Percentiles rank a stretch among this genome's conserved stretches.
These are phyloP conservation scores for Platycnemis pennipes DNA, from an alignment of 2,888 invertebrate genomes.

Conservation along the genomic window DNA sequence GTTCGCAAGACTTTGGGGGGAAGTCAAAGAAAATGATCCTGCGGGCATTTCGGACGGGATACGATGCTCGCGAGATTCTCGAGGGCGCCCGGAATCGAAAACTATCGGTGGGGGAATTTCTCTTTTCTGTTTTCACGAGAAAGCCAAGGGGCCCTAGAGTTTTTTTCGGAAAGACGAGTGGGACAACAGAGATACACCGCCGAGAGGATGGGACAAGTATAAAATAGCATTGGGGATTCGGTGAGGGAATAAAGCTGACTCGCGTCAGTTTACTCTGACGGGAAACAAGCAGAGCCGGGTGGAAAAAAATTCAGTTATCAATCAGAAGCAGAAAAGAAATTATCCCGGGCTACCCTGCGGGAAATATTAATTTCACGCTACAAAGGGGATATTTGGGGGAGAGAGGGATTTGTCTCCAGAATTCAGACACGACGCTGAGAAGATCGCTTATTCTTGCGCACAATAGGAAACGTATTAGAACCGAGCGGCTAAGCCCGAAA, in stretches of 20 bases:
- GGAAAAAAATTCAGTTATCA: neutral
- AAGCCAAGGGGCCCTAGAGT: neutral
- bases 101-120: neutral
- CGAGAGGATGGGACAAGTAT: neutral
- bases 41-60: neutral
- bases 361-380: neutral
- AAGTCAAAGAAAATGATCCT: constrained; percentile 29
- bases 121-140: neutral
- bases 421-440: neutral
- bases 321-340: neutral
- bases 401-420: neutral
- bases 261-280: neutral
- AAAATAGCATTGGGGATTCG: neutral
- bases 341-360: neutral
- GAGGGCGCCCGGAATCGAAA: neutral
- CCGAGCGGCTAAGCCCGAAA: neutral
- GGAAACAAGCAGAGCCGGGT: neutral
- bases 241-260: neutral
- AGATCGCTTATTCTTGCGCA: neutral
- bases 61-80: neutral
- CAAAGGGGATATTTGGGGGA: neutral
- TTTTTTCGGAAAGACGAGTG: neutral
- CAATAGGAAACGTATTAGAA: neutral
- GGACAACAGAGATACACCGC: neutral
- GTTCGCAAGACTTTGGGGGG: neutral